Evolutionary conservation across 1,140 invertebrate genomes (phyloP).

Genomic region (Zaprionus davidi): DNA sequence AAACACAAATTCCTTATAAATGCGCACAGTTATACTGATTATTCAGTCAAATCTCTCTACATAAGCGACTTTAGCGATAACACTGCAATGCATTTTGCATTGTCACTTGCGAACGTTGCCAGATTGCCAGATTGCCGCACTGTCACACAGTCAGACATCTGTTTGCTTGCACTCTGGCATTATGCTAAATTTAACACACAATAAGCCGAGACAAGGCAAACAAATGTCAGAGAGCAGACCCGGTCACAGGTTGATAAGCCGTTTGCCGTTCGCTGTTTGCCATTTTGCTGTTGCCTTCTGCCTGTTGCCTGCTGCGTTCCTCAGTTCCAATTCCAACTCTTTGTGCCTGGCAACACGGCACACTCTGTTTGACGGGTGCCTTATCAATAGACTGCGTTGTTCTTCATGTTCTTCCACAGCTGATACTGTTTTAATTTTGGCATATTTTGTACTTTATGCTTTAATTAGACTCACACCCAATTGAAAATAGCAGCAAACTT

Average conservation of each 20-base stretch:
- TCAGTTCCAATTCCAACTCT: conserved; percentile 2
- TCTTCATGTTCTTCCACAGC: not conserved
- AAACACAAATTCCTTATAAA: conserved; percentile 4
- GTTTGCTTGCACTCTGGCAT: conserved; percentile 45
- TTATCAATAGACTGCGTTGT: not conserved
- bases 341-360: not conserved
- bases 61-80: conserved; percentile 22
- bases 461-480: not conserved
- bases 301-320: not conserved
- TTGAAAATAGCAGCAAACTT: not conserved
- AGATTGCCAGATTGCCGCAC: conserved; percentile 25
- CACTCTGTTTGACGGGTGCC: not conserved
- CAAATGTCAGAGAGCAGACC: conserved; percentile 35
- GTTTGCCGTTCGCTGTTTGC: not conserved
- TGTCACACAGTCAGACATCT: conserved; percentile 22
- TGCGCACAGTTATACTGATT: not conserved
- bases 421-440: not conserved
- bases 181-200: conserved; percentile 54
- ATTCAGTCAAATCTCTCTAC: not conserved
- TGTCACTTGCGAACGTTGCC: conserved; percentile 43
- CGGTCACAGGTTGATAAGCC: conserved; percentile 41
- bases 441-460: not conserved
- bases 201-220: conserved; percentile 31
- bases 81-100: conserved; percentile 54
- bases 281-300: not conserved